phyloP scores from a whole-genome alignment of 2,797 vertebrate genomes.

The Amphiprion clarkii region DNA sequence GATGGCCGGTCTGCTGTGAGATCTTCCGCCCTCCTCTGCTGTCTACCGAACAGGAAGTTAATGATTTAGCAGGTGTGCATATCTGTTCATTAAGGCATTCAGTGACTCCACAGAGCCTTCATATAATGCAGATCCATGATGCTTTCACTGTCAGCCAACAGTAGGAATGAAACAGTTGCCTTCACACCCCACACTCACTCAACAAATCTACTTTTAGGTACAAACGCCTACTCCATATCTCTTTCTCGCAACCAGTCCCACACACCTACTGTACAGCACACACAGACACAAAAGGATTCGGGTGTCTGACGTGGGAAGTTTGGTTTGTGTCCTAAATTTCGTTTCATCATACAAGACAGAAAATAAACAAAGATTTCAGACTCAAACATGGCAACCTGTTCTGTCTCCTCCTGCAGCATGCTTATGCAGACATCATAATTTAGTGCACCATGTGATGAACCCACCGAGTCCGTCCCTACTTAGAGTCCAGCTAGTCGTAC shows the following conservation, averaged over 20 bases:
- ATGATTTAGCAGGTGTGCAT: conserved; percentile 37
- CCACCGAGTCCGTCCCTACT: neutral
- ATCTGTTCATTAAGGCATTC: conserved; percentile 15
- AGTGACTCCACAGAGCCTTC: neutral
- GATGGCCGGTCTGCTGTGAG: conserved; percentile 63
- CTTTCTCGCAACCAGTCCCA: conserved; percentile 17
- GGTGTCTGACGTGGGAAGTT: conserved; percentile 30
- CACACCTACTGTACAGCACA: conserved; percentile 31
- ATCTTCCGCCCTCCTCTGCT: conserved; percentile 52
- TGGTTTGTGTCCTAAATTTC: conserved; percentile 15
- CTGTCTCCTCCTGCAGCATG: conserved; percentile 14
- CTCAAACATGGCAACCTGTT: conserved; percentile 22
- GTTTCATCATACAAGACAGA: conserved; percentile 25
- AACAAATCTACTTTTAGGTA: conserved; percentile 43
- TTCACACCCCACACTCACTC: conserved; percentile 25
- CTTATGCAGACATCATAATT: conserved; percentile 14
- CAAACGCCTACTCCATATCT: conserved; percentile 52
- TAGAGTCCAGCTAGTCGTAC: neutral
- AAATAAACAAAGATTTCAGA: conserved; percentile 38
- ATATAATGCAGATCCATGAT: neutral
- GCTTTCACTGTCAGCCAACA: conserved; percentile 30
- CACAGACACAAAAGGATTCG: conserved; percentile 25
- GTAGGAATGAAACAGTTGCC: conserved; percentile 30
- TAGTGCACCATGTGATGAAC: neutral
- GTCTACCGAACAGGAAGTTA: conserved; percentile 34